Conservation (phyloP, 2,888 invertebrate species). For the Synergus laeviventris region DNA sequence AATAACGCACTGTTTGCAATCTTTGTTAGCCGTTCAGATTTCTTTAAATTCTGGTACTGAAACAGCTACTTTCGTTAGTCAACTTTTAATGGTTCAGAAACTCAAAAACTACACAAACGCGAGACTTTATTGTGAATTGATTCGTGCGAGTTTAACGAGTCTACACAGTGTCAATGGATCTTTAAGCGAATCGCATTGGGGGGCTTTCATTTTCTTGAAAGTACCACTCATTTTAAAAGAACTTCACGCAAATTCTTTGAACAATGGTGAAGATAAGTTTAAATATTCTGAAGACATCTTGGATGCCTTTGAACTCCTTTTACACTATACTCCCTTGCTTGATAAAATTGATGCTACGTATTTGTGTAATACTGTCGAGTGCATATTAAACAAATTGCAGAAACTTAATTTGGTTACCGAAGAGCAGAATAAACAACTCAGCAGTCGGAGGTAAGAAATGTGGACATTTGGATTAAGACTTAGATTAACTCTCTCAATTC, state of each 20-base stretch:
- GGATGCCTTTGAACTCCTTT: slow-evolving; percentile 89
- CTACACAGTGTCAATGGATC: slow-evolving; percentile 90
- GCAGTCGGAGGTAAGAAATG: slow-evolving; percentile 78
- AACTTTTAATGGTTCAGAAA: slow-evolving; percentile 89
- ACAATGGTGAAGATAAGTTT: slow-evolving; percentile 78
- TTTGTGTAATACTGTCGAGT: slow-evolving; percentile 91
- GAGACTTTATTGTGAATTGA: slow-evolving; percentile 91
- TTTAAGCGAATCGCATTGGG: slow-evolving; percentile 93
- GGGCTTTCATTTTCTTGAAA: slow-evolving; percentile 95
- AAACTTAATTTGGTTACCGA: slow-evolving; percentile 89
- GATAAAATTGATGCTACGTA: slow-evolving; percentile 94
- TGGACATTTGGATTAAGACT: no score
- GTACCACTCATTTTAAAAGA: slow-evolving; percentile 88
- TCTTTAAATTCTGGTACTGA: slow-evolving; percentile 91
- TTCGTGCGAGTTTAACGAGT: slow-evolving; percentile 93
- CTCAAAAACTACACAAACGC: slow-evolving; percentile 89
- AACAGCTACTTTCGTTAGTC: slow-evolving; percentile 87
- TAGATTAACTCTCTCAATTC: no score
- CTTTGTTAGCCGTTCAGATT: slow-evolving; percentile 90
- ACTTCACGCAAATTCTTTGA: slow-evolving; percentile 80
- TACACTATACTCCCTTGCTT: slow-evolving; percentile 89
- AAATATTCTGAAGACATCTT: slow-evolving; percentile 87
- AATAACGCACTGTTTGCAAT: slow-evolving; percentile 86
- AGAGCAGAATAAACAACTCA: slow-evolving; percentile 84
- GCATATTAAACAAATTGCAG: slow-evolving; percentile 88